A percentile compares a stretch with the other conserved stretches of the same genome.
Conservation (phyloP, 2,113 vertebrate species). For the Leptocoma aspasia region DNA sequence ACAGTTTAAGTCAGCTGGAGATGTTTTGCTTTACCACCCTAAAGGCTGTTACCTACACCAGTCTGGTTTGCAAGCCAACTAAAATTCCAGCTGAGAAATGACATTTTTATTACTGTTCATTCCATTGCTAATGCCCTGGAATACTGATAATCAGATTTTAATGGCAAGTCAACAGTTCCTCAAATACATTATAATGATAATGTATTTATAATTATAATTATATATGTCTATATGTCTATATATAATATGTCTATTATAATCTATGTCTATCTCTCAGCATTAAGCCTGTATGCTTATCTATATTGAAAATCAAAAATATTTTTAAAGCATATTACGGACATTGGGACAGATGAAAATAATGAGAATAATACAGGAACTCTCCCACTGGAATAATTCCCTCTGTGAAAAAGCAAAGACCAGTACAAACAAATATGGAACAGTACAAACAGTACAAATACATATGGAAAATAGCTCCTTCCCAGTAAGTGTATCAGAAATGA, state of each 20-base stretch:
- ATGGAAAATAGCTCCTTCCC: not conserved
- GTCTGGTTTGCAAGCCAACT: not conserved
- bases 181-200: no score
- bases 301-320: not conserved
- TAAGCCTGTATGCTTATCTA: not conserved
- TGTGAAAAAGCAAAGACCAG: not conserved
- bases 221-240: no score
- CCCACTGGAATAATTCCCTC: not conserved
- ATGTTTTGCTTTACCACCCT: not conserved
- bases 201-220: no score
- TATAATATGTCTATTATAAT: not conserved
- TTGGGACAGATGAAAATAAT: not conserved
- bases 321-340: not conserved
- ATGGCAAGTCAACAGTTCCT: not conserved
- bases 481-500: not conserved
- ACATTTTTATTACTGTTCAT: not conserved
- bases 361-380: not conserved
- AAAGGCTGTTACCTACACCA: not conserved
- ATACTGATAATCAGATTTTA: not conserved
- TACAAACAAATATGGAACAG: not conserved
- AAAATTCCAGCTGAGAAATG: not conserved
- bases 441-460: not conserved
- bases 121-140: not conserved
- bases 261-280: not conserved
- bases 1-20: not conserved